phyloP scores from a whole-genome alignment of 2,113 vertebrate species.

The Erythrocercus mccallii region DNA sequence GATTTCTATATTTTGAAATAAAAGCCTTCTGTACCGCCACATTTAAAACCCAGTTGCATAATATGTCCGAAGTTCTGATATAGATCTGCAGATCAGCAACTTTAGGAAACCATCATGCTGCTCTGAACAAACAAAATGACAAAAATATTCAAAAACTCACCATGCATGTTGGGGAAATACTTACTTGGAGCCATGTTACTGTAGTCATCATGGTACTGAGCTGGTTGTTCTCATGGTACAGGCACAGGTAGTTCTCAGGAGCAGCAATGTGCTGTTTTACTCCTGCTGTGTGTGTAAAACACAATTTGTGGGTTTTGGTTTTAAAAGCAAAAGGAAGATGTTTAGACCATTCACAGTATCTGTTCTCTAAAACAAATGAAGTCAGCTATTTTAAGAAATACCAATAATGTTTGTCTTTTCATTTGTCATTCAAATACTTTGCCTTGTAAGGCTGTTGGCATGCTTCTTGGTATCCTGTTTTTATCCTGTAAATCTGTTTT shows the following conservation, averaged over 20 bases:
- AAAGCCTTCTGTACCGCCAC: background rate
- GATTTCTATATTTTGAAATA: background rate
- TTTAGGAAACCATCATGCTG: fast-evolving
- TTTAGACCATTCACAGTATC: background rate
- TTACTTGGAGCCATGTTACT: background rate
- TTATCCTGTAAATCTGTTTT: constrained; percentile 27
- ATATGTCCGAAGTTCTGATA: background rate
- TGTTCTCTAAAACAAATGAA: background rate
- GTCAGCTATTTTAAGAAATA: background rate
- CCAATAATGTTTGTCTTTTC: background rate
- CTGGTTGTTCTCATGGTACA: background rate
- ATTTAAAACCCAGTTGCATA: background rate
- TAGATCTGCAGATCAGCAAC: background rate
- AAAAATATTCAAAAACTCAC: background rate
- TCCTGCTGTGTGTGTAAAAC: background rate
- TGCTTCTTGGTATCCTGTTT: background rate
- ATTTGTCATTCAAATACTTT: background rate
- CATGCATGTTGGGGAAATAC: background rate
- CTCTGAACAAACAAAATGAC: background rate
- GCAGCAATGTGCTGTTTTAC: background rate
- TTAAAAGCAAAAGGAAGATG: background rate
- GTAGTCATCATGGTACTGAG: background rate
- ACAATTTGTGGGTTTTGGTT: background rate
- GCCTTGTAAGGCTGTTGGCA: background rate
- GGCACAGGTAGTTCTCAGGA: background rate